A percentile compares a stretch with the other conserved stretches of the same genome.
phyloP scores from a whole-genome alignment of 23 tunicate species.

The Styela plicata region DNA sequence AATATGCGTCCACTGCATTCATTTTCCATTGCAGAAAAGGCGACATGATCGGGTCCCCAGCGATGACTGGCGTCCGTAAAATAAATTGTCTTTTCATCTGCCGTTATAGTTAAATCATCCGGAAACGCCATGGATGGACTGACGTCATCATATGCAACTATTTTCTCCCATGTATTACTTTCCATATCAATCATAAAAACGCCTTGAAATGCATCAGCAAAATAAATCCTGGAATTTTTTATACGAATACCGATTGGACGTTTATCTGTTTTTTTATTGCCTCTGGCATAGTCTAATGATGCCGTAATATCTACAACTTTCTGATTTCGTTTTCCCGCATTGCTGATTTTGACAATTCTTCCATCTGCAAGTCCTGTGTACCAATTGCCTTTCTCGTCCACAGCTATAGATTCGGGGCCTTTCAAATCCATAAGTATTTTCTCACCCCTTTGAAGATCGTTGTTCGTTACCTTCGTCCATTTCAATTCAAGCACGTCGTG shows the following conservation, averaged over 20 bases:
- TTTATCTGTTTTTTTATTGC: background rate
- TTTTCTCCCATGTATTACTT: background rate
- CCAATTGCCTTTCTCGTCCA: background rate
- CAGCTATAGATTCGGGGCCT: background rate
- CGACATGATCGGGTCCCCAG: background rate
- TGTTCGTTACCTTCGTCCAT: too few species aligned
- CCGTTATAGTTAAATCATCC: background rate
- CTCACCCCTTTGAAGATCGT: background rate
- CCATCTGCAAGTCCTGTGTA: background rate
- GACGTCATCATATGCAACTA: background rate
- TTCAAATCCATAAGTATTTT: background rate
- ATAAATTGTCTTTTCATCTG: background rate
- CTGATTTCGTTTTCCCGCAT: too few species aligned
- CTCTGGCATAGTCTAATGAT: background rate
- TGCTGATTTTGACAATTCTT: background rate
- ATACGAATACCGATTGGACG: background rate
- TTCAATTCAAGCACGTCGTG: too few species aligned
- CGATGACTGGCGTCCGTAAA: background rate
- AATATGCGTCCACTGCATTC: background rate
- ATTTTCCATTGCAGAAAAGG: background rate
- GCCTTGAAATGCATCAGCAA: conserved; percentile 1
- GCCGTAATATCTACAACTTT: too few species aligned
- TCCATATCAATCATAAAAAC: background rate
- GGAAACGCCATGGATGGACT: background rate
- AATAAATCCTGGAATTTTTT: background rate